phyloP scores from a whole-genome alignment of 2,888 invertebrate species.

The Deroplatys truncata region DNA sequence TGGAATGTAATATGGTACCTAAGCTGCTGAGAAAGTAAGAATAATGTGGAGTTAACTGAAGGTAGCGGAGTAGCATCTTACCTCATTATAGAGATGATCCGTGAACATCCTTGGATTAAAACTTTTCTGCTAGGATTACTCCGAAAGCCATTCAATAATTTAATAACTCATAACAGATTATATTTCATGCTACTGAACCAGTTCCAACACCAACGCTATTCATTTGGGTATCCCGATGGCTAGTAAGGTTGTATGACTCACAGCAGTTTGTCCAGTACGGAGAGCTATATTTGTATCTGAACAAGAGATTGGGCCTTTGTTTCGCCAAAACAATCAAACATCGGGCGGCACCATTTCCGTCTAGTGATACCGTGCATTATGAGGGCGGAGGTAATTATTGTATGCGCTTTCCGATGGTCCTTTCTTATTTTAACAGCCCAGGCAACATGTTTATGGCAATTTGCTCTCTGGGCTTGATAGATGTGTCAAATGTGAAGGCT shows the following conservation, averaged over 20 bases:
- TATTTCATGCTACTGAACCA: neutral
- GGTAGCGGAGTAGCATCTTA: no score
- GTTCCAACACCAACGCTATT: neutral
- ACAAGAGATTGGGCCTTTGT: neutral
- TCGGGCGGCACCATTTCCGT: neutral
- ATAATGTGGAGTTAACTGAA: no score
- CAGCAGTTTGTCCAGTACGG: neutral
- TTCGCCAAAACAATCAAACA: neutral
- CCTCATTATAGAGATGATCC: no score
- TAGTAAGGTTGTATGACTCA: neutral
- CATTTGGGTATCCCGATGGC: neutral
- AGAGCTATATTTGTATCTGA: neutral
- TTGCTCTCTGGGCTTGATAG: neutral
- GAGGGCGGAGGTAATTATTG: neutral
- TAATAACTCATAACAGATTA: no score
- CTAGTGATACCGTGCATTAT: neutral
- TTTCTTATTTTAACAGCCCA: neutral
- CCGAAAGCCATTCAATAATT: no score
- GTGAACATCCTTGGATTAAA: no score
- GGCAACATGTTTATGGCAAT: neutral
- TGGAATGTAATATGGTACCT: no score
- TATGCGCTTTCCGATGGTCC: neutral
- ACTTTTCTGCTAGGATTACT: no score
- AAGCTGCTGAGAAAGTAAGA: no score
- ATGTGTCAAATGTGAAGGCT: neutral